Percentiles rank a stretch among this genome's conserved stretches.
These are phyloP conservation scores for Fulica atra DNA, from an alignment of 2,113 vertebrate species.

Conservation along the genomic window DNA sequence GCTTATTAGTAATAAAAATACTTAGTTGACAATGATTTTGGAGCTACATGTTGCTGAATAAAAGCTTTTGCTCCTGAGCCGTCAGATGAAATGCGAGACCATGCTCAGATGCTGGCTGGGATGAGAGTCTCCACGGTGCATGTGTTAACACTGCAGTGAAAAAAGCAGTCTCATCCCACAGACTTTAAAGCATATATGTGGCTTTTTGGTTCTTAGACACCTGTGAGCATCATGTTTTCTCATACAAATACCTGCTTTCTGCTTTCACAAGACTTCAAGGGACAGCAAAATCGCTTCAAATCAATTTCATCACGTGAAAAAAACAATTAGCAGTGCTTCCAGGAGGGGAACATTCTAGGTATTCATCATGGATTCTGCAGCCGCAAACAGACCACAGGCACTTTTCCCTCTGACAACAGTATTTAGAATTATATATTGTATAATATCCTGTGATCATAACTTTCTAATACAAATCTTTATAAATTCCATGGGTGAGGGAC, in stretches of 20 bases:
- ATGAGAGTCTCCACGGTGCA: slow-evolving; percentile 41
- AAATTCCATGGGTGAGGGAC: neutral
- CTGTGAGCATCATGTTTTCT: slow-evolving; percentile 1
- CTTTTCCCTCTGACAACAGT: neutral
- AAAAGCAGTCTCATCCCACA: slow-evolving; percentile 8
- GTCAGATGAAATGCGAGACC: slow-evolving; percentile 19
- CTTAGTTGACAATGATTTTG: slow-evolving; percentile 16
- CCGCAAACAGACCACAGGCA: neutral
- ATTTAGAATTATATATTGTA: neutral
- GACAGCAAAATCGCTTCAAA: slow-evolving; percentile 47
- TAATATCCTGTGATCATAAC: neutral
- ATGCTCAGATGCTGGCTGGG: slow-evolving; percentile 1
- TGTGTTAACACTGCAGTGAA: neutral
- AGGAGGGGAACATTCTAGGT: slow-evolving; percentile 26
- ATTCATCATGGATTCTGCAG: neutral
- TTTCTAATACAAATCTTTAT: neutral
- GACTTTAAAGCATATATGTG: neutral
- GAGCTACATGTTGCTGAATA: slow-evolving; percentile 1
- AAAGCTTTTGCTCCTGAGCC: slow-evolving; percentile 39
- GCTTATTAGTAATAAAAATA: neutral
- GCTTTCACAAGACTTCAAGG: slow-evolving; percentile 49
- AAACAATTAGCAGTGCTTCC: slow-evolving; percentile 41
- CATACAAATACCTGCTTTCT: neutral
- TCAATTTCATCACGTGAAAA: slow-evolving; percentile 31
- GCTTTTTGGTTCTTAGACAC: slow-evolving; percentile 5